Base-by-base conservation (phyloP, 2,113 vertebrate species). In the Heloderma charlesbogerti region DNA sequence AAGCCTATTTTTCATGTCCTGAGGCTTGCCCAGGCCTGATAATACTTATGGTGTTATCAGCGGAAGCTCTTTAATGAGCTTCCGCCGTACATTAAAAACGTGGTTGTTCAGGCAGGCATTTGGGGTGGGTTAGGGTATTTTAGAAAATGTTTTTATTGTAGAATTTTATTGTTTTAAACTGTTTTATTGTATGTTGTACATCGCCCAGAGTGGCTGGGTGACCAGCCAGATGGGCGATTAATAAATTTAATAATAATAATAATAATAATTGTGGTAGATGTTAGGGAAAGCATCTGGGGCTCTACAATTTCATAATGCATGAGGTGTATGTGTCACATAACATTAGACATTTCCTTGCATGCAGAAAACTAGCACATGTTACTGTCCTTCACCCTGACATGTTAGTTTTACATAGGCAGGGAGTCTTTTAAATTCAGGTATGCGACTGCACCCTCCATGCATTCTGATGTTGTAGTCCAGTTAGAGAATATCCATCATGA, bases 1-100 rank as follows among this genome's bases (percentile, higher is more conserved):
- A 90, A 92, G 95, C 31, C 51, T 91, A n/a, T 79, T 66, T 94
- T 91, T 75, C 48, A 4, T 77, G 60, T 22, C 82, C 92, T 18
- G 0, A 1, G 31, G 16, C 18, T 79, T 82, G 75, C 16, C 81
- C 87, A 43, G 4, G 34, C 54, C 34, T 57, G 13, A 54, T 34
- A 20, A n/a, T 18, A 20, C 31, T 57, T 13, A n/a, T n/a, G n/a
- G n/a, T n/a, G n/a, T n/a, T n/a, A n/a, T n/a, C n/a, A n/a, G n/a
- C n/a, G n/a, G n/a, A n/a, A n/a, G n/a, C n/a, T n/a, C n/a, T n/a
- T n/a, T n/a, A n/a, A n/a, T n/a, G n/a, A n/a, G n/a, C n/a, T n/a
- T n/a, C n/a, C n/a, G n/a, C n/a, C n/a, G n/a, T n/a, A n/a, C n/a
- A n/a, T n/a, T n/a, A n/a, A n/a, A n/a, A n/a, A n/a, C n/a, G n/a